A percentile compares a stretch with the other conserved stretches of the same genome.
Evolutionary conservation across 2,888 invertebrate genomes (phyloP).

Genomic region (Pyrochroa serraticornis): DNA sequence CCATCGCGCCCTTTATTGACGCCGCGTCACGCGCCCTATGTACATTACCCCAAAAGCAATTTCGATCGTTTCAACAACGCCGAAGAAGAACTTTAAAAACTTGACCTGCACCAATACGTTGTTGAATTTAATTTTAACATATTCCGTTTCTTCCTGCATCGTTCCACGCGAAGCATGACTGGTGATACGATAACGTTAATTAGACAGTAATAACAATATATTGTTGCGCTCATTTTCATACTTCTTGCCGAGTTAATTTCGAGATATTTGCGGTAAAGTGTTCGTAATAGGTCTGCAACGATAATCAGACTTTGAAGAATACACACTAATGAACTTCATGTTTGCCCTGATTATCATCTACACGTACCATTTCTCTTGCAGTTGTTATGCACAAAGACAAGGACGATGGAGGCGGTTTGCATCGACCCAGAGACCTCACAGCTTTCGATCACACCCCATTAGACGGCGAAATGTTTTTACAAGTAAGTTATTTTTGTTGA

Average conservation of each 20-base stretch:
- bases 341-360: conserved; percentile 13
- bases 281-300: neutral
- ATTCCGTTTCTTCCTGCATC: conserved; percentile 29
- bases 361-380: conserved; percentile 62
- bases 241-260: conserved; percentile 7
- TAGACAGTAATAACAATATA: conserved; percentile 27
- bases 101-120: conserved; percentile 6
- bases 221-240: conserved; percentile 28
- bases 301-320: conserved; percentile 4
- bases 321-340: conserved; percentile 15
- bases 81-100: neutral
- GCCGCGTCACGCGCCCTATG: conserved; percentile 30
- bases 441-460: conserved; percentile 89
- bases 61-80: neutral
- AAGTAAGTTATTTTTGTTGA: conserved; percentile 66
- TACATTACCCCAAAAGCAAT: neutral
- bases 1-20: conserved; percentile 38
- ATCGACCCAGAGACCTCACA: conserved; percentile 76
- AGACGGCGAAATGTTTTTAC: conserved; percentile 94
- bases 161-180: conserved; percentile 26
- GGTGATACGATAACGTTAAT: conserved; percentile 28
- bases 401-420: conserved; percentile 74
- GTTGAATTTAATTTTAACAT: conserved; percentile 5
- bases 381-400: conserved; percentile 96
- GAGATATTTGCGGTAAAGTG: conserved; percentile 1